phyloP scores from a whole-genome alignment of 2,113 vertebrate species.

The Nothobranchius furzeri region DNA sequence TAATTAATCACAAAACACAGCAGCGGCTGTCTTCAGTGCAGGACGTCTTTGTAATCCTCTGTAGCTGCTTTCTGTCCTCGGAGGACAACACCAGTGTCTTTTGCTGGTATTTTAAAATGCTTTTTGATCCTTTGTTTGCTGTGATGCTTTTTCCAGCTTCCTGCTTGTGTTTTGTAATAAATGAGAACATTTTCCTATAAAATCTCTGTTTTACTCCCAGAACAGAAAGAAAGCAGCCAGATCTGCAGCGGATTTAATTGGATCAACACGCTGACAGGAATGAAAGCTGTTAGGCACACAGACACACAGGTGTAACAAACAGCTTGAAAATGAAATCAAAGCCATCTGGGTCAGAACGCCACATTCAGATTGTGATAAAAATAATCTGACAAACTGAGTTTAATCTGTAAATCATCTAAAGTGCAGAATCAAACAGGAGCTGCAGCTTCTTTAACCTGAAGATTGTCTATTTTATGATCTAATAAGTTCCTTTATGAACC shows the following conservation, averaged over 20 bases:
- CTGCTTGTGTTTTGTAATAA: neutral
- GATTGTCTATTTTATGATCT: neutral
- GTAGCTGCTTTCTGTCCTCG: constrained; percentile 6
- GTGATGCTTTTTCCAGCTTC: neutral
- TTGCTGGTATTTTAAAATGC: neutral
- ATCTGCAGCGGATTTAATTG: neutral
- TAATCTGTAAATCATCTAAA: neutral
- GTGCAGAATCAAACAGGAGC: neutral
- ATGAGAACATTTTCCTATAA: neutral
- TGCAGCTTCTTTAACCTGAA: neutral
- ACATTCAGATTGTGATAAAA: neutral
- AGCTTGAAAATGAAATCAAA: neutral
- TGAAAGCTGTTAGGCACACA: neutral
- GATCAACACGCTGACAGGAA: neutral
- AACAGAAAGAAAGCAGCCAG: neutral
- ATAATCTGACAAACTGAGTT: neutral
- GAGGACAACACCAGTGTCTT: neutral
- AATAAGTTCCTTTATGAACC: neutral
- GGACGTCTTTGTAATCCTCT: constrained; percentile 8
- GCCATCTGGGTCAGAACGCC: neutral
- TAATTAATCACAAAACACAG: constrained; percentile 3
- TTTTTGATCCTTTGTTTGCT: constrained; percentile 13
- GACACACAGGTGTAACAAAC: neutral
- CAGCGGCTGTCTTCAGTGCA: neutral
- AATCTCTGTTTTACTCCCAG: neutral